Conservation (phyloP, 2,888 invertebrate species). For the Dorcus hopei region DNA sequence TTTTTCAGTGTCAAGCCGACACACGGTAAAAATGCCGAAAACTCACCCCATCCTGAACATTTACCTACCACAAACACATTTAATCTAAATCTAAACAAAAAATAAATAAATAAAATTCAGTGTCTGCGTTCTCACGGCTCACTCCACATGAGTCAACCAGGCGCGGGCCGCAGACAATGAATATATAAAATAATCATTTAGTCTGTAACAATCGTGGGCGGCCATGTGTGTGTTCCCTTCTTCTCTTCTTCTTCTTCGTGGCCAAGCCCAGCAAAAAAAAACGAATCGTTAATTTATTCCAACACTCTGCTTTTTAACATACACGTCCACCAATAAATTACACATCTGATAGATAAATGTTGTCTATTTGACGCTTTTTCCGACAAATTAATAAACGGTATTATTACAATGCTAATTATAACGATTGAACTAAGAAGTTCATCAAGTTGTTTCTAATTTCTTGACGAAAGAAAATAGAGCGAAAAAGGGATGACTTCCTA, state of each 20-base stretch:
- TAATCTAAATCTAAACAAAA: constrained; percentile 27
- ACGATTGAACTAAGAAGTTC: no score
- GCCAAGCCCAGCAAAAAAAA: constrained; percentile 28
- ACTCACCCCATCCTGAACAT: constrained; percentile 23
- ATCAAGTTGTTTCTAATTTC: no score
- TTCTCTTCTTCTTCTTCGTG: constrained; percentile 1
- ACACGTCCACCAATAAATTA: background rate
- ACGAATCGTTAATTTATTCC: constrained; percentile 13
- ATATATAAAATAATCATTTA: constrained; percentile 37
- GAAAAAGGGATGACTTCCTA: no score
- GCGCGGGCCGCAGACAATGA: constrained; percentile 57
- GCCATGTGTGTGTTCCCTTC: constrained; percentile 34
- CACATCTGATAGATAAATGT: no score
- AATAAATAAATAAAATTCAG: background rate
- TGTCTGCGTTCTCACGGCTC: constrained; percentile 35
- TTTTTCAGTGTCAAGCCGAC: constrained; percentile 30
- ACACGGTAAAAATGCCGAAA: constrained; percentile 17
- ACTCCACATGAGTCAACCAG: constrained; percentile 54
- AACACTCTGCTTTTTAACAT: background rate
- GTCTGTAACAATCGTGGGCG: constrained; percentile 34
- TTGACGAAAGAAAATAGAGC: no score
- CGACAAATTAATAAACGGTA: no score
- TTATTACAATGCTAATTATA: no score
- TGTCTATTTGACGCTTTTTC: no score
- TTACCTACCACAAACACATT: constrained; percentile 30